Percentiles rank a stretch among this genome's conserved stretches.
These are phyloP conservation scores for Pandemis corylana DNA, from an alignment of 2,888 invertebrate genomes.

Conservation along the genomic window DNA sequence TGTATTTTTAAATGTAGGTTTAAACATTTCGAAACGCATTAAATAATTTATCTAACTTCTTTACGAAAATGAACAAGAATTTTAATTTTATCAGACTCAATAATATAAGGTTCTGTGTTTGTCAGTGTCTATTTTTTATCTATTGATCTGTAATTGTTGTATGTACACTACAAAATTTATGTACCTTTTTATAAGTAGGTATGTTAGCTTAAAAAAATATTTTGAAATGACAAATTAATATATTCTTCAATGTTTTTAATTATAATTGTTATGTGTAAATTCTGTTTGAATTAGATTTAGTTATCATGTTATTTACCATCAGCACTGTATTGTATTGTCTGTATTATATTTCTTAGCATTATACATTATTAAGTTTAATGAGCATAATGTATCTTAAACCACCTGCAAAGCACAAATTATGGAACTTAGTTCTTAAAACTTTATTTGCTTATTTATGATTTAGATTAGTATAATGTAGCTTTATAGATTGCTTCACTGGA, in stretches of 20 bases:
- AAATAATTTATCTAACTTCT: no score
- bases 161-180: not conserved
- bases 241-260: constrained; percentile 23
- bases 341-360: constrained; percentile 17
- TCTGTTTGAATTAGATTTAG: constrained; percentile 14
- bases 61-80: no score
- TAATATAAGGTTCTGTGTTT: no score
- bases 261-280: constrained; percentile 32
- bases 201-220: not conserved
- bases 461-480: constrained; percentile 1
- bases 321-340: not conserved
- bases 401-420: constrained; percentile 42
- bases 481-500: not conserved
- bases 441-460: constrained; percentile 15
- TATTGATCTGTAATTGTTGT: not conserved
- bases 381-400: constrained; percentile 6
- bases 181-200: not conserved
- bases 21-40: no score
- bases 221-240: constrained; percentile 26
- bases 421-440: constrained; percentile 42
- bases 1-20: not conserved
- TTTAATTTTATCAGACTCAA: no score
- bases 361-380: not conserved
- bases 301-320: constrained; percentile 5
- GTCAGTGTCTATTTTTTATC: not conserved